Percentiles rank a stretch among this genome's conserved stretches.
phyloP scores from a whole-genome alignment of 2,888 invertebrate genomes.

The Perithous albicinctus region DNA sequence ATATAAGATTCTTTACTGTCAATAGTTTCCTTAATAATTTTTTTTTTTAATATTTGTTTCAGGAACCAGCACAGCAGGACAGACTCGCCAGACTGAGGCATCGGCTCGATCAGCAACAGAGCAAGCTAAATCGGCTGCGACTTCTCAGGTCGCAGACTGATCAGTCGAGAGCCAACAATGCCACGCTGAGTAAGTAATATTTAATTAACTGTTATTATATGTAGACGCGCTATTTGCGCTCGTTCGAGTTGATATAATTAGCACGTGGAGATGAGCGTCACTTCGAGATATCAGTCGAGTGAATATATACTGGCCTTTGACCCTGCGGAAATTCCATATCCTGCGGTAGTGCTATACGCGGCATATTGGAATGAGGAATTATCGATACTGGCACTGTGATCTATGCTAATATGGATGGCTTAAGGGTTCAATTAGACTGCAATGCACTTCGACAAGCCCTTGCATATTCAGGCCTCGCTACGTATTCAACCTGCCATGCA shows the following conservation, averaged over 20 bases:
- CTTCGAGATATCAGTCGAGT: conserved; percentile 1
- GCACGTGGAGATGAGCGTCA: not conserved
- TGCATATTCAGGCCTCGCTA: conserved; percentile 4
- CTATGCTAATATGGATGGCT: conserved; percentile 21
- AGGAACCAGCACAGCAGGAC: conserved; percentile 95
- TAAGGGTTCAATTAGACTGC: conserved; percentile 30
- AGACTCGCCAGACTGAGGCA: conserved; percentile 94
- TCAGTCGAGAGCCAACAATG: conserved; percentile 95
- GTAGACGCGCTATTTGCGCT: not conserved
- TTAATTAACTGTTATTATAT: conserved; percentile 32
- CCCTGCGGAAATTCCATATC: conserved; percentile 57
- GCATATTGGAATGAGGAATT: conserved; percentile 7
- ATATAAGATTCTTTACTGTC: too few species aligned
- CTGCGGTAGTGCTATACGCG: not conserved
- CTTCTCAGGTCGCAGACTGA: conserved; percentile 97
- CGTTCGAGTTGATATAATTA: conserved; percentile 39
- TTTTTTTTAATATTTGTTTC: conserved; percentile 65
- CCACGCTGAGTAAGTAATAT: conserved; percentile 93
- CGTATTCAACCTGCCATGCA: not conserved
- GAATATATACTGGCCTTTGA: conserved; percentile 44
- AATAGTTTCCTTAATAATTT: too few species aligned
- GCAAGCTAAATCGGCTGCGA: conserved; percentile 95
- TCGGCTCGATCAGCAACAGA: conserved; percentile 97
- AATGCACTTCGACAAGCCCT: not conserved
- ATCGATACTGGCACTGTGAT: conserved; percentile 10